phyloP scores from a whole-genome alignment of 2,113 vertebrate genomes.

The Indicator indicator region DNA sequence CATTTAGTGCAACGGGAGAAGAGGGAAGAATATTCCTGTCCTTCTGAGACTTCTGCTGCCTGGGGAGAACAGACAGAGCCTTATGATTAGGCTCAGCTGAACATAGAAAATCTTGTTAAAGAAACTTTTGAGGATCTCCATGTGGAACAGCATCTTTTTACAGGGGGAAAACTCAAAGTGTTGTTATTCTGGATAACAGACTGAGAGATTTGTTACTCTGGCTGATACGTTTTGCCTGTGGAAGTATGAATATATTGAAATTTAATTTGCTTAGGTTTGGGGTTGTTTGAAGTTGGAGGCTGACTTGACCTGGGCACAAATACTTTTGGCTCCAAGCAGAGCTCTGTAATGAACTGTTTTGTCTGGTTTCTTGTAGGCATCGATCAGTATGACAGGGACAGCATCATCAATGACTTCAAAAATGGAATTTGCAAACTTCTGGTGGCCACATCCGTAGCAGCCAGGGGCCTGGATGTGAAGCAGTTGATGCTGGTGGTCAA shows the following conservation, averaged over 20 bases:
- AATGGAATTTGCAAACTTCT: conserved; percentile 94
- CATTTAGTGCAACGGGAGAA: not conserved
- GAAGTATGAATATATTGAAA: not conserved
- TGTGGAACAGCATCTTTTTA: not conserved
- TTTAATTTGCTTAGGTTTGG: not conserved
- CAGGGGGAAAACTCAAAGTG: not conserved
- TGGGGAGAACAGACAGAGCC: not conserved
- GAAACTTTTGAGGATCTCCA: not conserved
- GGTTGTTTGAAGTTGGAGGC: not conserved
- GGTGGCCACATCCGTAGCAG: conserved; percentile 96
- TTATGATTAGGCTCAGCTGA: not conserved
- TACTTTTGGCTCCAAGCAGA: not conserved
- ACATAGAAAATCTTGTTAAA: not conserved
- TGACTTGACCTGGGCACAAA: not conserved
- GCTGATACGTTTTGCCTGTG: not conserved
- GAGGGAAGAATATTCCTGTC: not conserved
- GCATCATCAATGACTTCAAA: conserved; percentile 98
- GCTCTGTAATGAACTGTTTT: not conserved
- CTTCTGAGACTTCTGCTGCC: not conserved
- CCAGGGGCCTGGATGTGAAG: conserved; percentile 95
- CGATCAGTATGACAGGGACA: conserved; percentile 98
- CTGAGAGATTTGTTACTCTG: not conserved
- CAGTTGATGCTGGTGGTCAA: conserved; percentile 96
- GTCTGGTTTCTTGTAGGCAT: conserved; percentile 82
- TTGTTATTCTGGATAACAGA: not conserved